Evolutionary conservation across 2,797 vertebrate species (phyloP), one percentile per base, ranked within the genome.

Genomic region (Nothura maculosa): DNA sequence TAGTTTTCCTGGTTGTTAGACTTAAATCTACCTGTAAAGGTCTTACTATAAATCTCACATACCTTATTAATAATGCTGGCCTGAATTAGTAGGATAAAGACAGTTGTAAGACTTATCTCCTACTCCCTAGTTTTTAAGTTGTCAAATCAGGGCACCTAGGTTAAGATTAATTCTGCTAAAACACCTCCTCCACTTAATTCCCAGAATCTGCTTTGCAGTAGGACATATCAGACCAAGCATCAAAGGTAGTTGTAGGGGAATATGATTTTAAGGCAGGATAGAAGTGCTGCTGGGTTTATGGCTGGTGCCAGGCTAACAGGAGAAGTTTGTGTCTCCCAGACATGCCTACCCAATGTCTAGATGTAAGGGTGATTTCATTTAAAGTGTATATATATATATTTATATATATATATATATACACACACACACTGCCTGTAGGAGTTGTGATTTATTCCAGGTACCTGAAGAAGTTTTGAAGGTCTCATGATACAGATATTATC

Each of bases 81-180:
- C 90, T 81, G 86, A 96, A 94, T 90, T 87, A 93, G 77, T n/a
- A 47, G 79, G 69, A 91, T 91, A 57, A 89, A 89, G 75, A 19
- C 61, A 55, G 64, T 18, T 66, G 21, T 58, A 50, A 87, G 92
- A 62, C 78, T 92, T 90, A 85, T 92, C 75, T 83, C 66, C 36
- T 43, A 25, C 43, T 70, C 16, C 61, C 42, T 55, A 83, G 57
- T 69, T 82, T 75, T 77, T 92, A 88, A 86, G 25, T 88, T 85
- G 81, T 73, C 89, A 83, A 92, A 87, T 91, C 78, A 87, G 69
- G 67, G 62, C 78, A 81, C 54, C 92, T 78, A 85, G 48, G 85
- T 84, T 80, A 73, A 90, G 69, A 85, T 87, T 81, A 87, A 83
- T 90, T 87, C 25, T 78, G 15, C 66, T 73, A 48, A 90, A 92